Conservation (phyloP, 1,140 invertebrate genomes). For the fruit fly (Drosophila melanogaster) region Release_6_plus_ISO1_MT NT_033777.3:17819001-17819500, state of each 20-base stretch:
- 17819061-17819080: not conserved
- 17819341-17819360: slow-evolving; percentile 34
- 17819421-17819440: slow-evolving; percentile 58
- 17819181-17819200: slow-evolving; percentile 51
- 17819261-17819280: slow-evolving; percentile 42
- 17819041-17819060: not conserved
- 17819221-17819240: slow-evolving; percentile 39
- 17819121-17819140: slow-evolving; percentile 43
- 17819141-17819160: slow-evolving; percentile 67
- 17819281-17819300: slow-evolving; percentile 70
- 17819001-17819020: not conserved
- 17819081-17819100: slow-evolving; percentile 1
- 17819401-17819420: slow-evolving; percentile 56
- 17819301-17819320: slow-evolving; percentile 33
- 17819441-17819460: slow-evolving; percentile 29
- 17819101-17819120: slow-evolving; percentile 31
- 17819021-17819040: not conserved
- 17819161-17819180: slow-evolving; percentile 67
- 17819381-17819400: slow-evolving; percentile 28
- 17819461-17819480: slow-evolving; percentile 6
- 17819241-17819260: slow-evolving; percentile 54
- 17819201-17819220: slow-evolving; percentile 71
- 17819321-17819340: slow-evolving; percentile 27
- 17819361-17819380: slow-evolving; percentile 31
- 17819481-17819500: too few species aligned